Evolutionary conservation across 1,140 invertebrate genomes (phyloP), one percentile per base, ranked within the genome.

Genomic region (Atta cephalotes): DNA sequence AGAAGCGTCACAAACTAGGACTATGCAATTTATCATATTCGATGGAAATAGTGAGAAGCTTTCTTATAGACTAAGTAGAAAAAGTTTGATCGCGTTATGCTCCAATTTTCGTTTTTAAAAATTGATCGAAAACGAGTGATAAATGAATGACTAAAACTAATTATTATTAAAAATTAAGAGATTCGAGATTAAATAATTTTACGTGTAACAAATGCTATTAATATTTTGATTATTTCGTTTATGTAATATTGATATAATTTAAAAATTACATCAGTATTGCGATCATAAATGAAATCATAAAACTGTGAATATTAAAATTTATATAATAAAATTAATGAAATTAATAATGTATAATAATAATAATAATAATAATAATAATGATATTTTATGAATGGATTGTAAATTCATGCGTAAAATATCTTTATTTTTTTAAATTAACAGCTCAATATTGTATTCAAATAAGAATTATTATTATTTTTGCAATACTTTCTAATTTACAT

Each of bases 21-120:
- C n/a, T 76, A 45, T 60, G 56, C 35, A 60, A 76, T 60, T 76
- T 76, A 76, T 60, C 72, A 76, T 25, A 62, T 25, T 60, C 31
- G 21, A 60, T 60, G 35, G 21, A 76, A 60, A 39, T 62, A 76
- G 0, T 2, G 53, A 53, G 31, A 39, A 25, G 7, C 7, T 39
- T 2, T 35, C 21, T 70, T 51, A 51, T 25, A 25, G 9, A 9
- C 14, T 5, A n/a, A 76, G 0, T 21, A 18, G 31, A 76, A 62
- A 76, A 76, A 60, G 14, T 45, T 76, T 76, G 10, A 45, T 45
- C 1, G 56, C 12, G 35, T 10, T 9, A 58, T 31, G 18, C 14
- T 62, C 0, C n/a, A 39, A 28, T 18, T 0, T 39, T 5, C 6
- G 18, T 62, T 62, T 1, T 25, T 25, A 25, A 62, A 39, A 76